phyloP scores from a whole-genome alignment of 2,797 vertebrate species.

The Hafferia zeledoni region DNA sequence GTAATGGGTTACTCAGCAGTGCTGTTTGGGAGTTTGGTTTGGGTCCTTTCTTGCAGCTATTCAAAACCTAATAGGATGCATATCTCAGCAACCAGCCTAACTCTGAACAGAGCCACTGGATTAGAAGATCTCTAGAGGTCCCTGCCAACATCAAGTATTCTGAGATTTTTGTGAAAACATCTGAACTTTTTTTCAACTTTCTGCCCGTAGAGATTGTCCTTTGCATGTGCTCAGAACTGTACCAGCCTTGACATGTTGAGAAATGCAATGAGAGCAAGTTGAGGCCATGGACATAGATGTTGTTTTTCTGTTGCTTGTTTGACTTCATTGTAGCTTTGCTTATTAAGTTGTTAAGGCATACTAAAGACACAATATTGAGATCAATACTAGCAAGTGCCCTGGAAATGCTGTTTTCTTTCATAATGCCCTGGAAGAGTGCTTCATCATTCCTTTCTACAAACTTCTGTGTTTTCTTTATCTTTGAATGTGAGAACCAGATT shows the following conservation, averaged over 20 bases:
- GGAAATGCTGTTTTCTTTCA: neutral
- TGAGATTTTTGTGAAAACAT: neutral
- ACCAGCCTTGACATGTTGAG: neutral
- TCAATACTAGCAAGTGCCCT: neutral
- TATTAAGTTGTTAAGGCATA: neutral
- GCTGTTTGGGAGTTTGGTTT: neutral
- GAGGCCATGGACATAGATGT: neutral
- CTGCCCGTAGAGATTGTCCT: neutral
- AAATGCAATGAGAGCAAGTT: neutral
- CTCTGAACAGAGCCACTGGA: neutral
- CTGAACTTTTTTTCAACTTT: neutral
- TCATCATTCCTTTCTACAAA: neutral
- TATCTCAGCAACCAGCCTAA: neutral
- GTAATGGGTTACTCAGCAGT: neutral
- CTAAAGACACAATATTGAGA: neutral
- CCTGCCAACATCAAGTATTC: neutral
- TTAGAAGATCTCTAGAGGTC: neutral
- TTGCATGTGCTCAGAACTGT: neutral
- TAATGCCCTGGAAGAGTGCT: neutral
- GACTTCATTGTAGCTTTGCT: neutral
- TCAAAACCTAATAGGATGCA: neutral
- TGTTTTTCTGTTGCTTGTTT: neutral
- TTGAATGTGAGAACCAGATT: neutral
- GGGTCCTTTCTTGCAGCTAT: neutral
- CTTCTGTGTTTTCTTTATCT: neutral